Evolutionary conservation across 2,113 vertebrate genomes (phyloP), one percentile per base, ranked within the genome.

Genomic region (Gymnorhina tibicen): DNA sequence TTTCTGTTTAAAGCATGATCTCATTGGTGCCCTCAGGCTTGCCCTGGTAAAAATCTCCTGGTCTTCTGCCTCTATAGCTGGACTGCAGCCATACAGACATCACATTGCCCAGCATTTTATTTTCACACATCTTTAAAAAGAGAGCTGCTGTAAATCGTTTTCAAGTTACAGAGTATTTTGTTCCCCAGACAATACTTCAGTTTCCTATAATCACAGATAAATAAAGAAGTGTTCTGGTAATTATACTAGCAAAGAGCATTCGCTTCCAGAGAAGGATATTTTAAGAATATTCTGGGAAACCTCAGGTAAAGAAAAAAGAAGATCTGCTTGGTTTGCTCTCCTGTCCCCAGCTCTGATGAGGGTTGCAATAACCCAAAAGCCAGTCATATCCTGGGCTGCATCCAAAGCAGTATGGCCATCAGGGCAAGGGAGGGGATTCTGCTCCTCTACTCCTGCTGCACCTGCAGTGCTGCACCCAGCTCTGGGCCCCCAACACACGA

Each of bases 191-290:
- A 89, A 92, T 92, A 52, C 27, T 92, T 81, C 42, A 8, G 30
- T 64, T 92, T 69, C 52, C 52, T 83, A 49, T 72, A 94, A 93
- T 77, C 79, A 84, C 82, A 76, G 68, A 92, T 39, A 87, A 96
- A 94, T 78, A n/a, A 86, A 87, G 73, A 91, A 94, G 75, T 85
- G 59, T 70, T 92, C 82, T 75, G 60, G 52, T 68, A 95, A 95
- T 95, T 87, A 85, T 32, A 32, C 81, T 44, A 85, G 62, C 42
- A 73, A 62, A 95, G 47, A 89, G 26, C 10, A 5, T 39, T 79
- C 3, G 0, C 52, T 92, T 81, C 92, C 84, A 76, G 64, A 81
- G 32, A 44, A 11, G 8, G 16, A 30, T 85, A 82, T 77, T 87
- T 53, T 3, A 11, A 60, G 80, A 92, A 84, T 64, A 78, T 50